Percentiles rank a stretch among this genome's conserved stretches.
Conservation (phyloP, 2,113 vertebrate species). For the Sakesphorus luctuosus region DNA sequence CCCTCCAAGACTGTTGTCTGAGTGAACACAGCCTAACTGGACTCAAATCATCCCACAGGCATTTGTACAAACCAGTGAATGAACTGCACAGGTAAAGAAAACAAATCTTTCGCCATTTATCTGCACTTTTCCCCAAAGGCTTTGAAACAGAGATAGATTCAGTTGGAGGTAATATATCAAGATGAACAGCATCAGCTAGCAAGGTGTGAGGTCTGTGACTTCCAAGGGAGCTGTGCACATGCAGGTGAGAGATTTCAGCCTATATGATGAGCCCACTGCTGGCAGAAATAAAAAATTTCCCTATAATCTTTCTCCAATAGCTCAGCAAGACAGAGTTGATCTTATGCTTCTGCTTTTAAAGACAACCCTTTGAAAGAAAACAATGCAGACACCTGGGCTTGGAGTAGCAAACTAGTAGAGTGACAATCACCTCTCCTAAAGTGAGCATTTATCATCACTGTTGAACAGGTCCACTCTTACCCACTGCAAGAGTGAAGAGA, state of each 20-base stretch:
- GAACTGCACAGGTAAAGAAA: background rate
- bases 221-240: background rate
- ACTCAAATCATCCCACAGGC: background rate
- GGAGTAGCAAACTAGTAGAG: background rate
- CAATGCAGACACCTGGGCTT: background rate
- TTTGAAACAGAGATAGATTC: slow-evolving; percentile 6
- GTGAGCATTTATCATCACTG: slow-evolving; percentile 1
- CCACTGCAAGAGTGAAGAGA: background rate
- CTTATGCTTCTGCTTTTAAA: background rate
- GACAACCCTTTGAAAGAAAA: slow-evolving; percentile 1
- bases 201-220: background rate
- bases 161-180: slow-evolving; percentile 21
- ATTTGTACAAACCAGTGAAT: background rate
- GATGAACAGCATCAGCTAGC: background rate
- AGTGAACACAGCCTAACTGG: background rate
- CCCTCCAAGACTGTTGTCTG: background rate
- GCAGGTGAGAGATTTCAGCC: slow-evolving; percentile 22
- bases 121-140: background rate
- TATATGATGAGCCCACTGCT: background rate
- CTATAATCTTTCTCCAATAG: background rate
- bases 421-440: slow-evolving; percentile 26
- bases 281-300: slow-evolving; percentile 11
- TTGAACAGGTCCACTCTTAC: background rate
- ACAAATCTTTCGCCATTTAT: background rate
- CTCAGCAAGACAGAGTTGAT: background rate